Evolutionary conservation across 2,113 vertebrate genomes (phyloP), one percentile per base, ranked within the genome.

Genomic region (Lepisosteus osseus): DNA sequence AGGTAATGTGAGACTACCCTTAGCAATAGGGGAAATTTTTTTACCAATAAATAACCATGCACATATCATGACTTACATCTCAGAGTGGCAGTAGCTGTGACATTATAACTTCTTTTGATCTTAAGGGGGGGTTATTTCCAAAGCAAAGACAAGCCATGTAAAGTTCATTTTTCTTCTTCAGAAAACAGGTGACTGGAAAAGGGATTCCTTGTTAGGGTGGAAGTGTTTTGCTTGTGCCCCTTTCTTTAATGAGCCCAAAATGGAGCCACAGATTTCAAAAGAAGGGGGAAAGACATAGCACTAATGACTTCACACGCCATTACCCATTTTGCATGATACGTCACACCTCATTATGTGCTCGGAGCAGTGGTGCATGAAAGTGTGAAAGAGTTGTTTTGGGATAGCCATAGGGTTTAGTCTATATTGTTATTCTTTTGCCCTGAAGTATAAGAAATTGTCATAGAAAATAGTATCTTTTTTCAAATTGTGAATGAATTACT

Each of bases 261-360:
- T 54, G 8, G 6, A 63, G 57, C 44, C 9, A 29, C 29, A 29
- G 1, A 29, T 29, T 29, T 29, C 29, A 29, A 61, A 3, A 11
- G 51, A 65, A 7, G 56, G 66, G 47, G 73, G 44, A 71, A 56
- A 65, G 62, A 29, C 40, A 69, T 66, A 45, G 57, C 77, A 81
- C 84, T 87, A 86, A 85, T 86, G 78, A 87, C 86, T 88, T 86
- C 80, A 86, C 85, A 81, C 79, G 73, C 84, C 86, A 88, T 90
- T 86, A 87, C 77, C 71, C 45, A 76, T 77, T 84, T 83, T 83
- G 80, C 79, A 76, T 82, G 81, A 84, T 83, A 82, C 82, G 86
- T 87, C 87, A 88, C 87, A 87, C 86, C 87, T 84, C 85, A 88
- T 88, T 91, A 87, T 86, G 86, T 82, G 77, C 80, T 84, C 81